Percentiles rank a stretch among this genome's conserved stretches.
Evolutionary conservation across 2,888 invertebrate species (phyloP).

Genomic region (Apamea epomidion): DNA sequence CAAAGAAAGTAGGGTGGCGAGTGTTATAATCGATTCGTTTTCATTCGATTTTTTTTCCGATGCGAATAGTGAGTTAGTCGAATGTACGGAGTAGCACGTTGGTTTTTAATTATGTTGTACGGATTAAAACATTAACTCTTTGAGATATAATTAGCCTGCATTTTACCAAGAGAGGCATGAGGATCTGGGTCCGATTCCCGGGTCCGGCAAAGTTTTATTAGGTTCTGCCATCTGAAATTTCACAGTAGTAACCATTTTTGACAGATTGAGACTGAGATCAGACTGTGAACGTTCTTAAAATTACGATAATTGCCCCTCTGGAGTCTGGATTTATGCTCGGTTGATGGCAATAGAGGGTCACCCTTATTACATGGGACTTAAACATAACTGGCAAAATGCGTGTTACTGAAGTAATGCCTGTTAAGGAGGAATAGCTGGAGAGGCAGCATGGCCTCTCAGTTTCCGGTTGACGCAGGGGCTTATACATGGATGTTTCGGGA

Average conservation of each 20-base stretch:
- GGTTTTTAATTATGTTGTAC: background rate
- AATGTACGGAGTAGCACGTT: background rate
- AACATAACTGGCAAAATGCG: too few relatives aligned
- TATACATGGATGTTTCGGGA: too few relatives aligned
- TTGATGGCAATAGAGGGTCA: too few relatives aligned
- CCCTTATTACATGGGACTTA: too few relatives aligned
- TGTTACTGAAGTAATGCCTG: too few relatives aligned
- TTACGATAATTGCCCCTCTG: too few relatives aligned
- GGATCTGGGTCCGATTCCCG: background rate
- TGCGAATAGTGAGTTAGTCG: constrained; percentile 22
- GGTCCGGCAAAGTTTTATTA: background rate
- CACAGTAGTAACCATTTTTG: background rate
- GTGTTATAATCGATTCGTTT: constrained; percentile 10
- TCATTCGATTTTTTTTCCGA: background rate
- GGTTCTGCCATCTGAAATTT: background rate
- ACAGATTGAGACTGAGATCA: too few relatives aligned
- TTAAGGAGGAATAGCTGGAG: too few relatives aligned
- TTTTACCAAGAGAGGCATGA: background rate
- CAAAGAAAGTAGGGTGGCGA: constrained; percentile 26
- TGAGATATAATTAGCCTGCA: background rate
- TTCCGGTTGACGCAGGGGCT: too few relatives aligned
- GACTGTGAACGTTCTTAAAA: too few relatives aligned
- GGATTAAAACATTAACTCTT: background rate
- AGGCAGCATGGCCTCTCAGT: too few relatives aligned
- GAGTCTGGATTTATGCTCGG: too few relatives aligned